These are phyloP conservation scores for Temnothorax ravouxi DNA, from an alignment of 2,888 invertebrate species.

Conservation along the genomic window DNA sequence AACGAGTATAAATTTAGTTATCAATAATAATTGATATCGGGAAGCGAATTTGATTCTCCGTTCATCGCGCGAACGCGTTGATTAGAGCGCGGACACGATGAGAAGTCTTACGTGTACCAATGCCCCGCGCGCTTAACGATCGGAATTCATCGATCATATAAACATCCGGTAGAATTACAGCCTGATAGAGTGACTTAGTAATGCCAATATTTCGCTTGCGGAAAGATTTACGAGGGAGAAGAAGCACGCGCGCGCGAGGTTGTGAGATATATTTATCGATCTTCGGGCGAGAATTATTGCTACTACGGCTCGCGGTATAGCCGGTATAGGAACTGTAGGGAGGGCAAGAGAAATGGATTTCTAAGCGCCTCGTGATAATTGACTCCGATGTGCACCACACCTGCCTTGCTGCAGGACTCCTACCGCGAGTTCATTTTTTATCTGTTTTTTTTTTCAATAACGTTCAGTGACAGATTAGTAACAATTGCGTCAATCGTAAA, in stretches of 20 bases:
- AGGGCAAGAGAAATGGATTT: conserved; percentile 56
- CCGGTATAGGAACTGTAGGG: background rate
- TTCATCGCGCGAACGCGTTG: background rate
- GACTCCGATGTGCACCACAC: conserved; percentile 26
- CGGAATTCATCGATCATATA: conserved; percentile 26
- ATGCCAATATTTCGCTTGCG: conserved; percentile 42
- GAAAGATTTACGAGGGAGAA: conserved; percentile 42
- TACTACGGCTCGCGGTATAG: conserved; percentile 27
- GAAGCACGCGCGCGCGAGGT: conserved; percentile 17
- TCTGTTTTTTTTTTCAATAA: background rate
- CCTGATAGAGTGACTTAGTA: conserved; percentile 20
- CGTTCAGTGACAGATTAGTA: background rate
- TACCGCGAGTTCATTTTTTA: background rate
- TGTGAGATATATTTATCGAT: conserved; percentile 59
- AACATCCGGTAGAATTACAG: background rate
- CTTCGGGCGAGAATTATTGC: conserved; percentile 60
- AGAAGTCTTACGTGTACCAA: background rate
- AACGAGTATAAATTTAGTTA: background rate
- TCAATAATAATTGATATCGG: background rate
- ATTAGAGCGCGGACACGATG: background rate
- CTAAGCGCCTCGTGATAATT: conserved; percentile 51
- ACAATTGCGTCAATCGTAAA: background rate
- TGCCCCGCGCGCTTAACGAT: conserved; percentile 4
- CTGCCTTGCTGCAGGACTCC: background rate
- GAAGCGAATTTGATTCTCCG: background rate